Evolutionary conservation across 2,113 vertebrate genomes (phyloP), one percentile per base, ranked within the genome.

Genomic region (Oceanites oceanicus): DNA sequence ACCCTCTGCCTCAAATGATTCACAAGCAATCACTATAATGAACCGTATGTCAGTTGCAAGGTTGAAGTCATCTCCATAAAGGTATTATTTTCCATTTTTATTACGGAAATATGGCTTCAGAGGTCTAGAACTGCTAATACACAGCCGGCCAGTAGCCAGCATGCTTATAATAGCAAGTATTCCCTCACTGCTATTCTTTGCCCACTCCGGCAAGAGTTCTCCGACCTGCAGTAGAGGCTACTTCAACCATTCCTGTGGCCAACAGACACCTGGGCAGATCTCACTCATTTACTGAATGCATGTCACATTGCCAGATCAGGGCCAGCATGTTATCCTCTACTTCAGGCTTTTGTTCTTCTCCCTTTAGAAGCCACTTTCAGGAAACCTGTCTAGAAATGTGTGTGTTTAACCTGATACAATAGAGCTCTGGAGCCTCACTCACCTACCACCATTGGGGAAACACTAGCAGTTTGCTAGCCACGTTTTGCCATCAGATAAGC

Each of bases 71-170:
- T 86, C 90, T 96, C 93, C 82, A 81, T 45, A 92, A 91, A 94
- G 95, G 68, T 92, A 77, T 86, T 92, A 45, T 93, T 96, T 92
- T 94, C 95, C 76, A 77, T 49, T 94, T 94, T 95, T 76, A 90
- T 76, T 47, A 88, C 0, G 19, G 91, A 96, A 94, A 94, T 91
- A 91, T 44, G 45, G 91, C 73, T 97, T 96, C 83, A 89, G 66
- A 85, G 84, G 70, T 76, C 73, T 74, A 85, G 66, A 78, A 86
- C 92, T 94, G 73, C 80, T 95, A 91, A 94, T 75, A 80, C 91
- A 78, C 0, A 0, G 66, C 88, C 49, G 1, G 92, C 88, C 66
- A 78, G 80, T 85, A 45, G 80, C 88, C 91, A 94, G 77, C 38
- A 61, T 53, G 74, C 91, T 95, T 91, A 82, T 72, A 89, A 93